Conservation (phyloP, 1,140 invertebrate genomes). For the Armadillidium nasatum region DNA sequence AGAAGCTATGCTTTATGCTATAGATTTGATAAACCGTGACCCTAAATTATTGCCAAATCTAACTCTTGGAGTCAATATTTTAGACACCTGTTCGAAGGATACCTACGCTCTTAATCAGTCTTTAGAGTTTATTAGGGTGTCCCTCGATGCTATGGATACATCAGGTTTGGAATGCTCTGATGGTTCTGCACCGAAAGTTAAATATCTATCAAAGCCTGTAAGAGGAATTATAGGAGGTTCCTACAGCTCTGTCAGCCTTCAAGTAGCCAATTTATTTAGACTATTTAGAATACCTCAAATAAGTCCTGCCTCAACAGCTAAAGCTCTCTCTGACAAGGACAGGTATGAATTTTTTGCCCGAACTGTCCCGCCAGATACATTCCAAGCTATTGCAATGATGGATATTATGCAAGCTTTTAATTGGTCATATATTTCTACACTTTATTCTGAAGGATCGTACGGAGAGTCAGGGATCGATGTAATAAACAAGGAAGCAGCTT, state of each 20-base stretch:
- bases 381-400: conserved; percentile 56
- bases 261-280: conserved; percentile 63
- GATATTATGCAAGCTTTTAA: conserved; percentile 56
- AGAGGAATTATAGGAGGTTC: conserved; percentile 65
- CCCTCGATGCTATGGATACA: conserved; percentile 61
- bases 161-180: conserved; percentile 61
- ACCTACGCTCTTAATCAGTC: conserved; percentile 63
- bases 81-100: conserved; percentile 62
- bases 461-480: conserved; percentile 59
- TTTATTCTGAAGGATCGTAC: conserved; percentile 62
- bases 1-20: conserved; percentile 64
- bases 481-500: conserved; percentile 62
- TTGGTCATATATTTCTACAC: conserved; percentile 62
- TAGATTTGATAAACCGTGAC: conserved; percentile 59
- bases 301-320: conserved; percentile 58
- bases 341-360: conserved; percentile 62
- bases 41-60: conserved; percentile 54
- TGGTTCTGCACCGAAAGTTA: conserved; percentile 55
- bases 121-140: conserved; percentile 62
- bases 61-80: conserved; percentile 57
- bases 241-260: conserved; percentile 68
- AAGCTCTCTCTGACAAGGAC: conserved; percentile 58
- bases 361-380: conserved; percentile 53
- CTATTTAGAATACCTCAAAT: conserved; percentile 59
- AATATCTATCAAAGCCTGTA: conserved; percentile 58